These are phyloP conservation scores for Anhinga anhinga DNA, from an alignment of 2,113 vertebrate species.

Conservation along the genomic window DNA sequence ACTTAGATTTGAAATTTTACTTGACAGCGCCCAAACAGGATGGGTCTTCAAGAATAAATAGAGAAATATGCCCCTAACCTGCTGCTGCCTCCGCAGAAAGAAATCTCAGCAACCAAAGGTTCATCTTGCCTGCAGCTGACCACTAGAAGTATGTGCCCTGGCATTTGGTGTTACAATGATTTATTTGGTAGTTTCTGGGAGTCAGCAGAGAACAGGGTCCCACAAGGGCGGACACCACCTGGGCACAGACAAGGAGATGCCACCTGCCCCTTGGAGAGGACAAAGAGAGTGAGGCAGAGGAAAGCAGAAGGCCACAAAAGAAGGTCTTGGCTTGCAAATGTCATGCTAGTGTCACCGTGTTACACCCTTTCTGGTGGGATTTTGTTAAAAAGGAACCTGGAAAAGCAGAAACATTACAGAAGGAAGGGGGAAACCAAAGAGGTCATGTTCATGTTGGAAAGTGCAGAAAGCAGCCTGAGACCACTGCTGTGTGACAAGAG, in stretches of 20 bases:
- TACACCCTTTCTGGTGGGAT: not conserved
- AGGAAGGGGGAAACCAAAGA: not conserved
- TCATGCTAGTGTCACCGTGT: not conserved
- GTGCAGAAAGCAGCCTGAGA: not conserved
- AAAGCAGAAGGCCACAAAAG: not conserved
- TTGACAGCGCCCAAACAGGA: conserved; percentile 24
- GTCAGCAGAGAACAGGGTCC: not conserved
- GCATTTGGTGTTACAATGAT: not conserved
- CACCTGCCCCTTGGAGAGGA: not conserved
- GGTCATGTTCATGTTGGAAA: not conserved
- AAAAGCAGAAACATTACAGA: not conserved
- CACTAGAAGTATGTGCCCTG: not conserved
- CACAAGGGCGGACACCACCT: not conserved
- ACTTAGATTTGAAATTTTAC: conserved; percentile 39
- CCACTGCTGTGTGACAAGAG: not conserved
- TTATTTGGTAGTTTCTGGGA: not conserved
- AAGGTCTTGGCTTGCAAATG: not conserved
- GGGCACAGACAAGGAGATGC: not conserved
- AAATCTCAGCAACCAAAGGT: not conserved
- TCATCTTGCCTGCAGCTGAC: conserved; percentile 2
- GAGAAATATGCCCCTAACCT: not conserved
- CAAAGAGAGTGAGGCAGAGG: not conserved
- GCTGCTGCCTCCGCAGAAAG: not conserved
- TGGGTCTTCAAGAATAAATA: conserved; percentile 23
- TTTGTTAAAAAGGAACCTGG: not conserved